Conservation (phyloP, 2,113 vertebrate genomes). For the Cisticola juncidis region DNA sequence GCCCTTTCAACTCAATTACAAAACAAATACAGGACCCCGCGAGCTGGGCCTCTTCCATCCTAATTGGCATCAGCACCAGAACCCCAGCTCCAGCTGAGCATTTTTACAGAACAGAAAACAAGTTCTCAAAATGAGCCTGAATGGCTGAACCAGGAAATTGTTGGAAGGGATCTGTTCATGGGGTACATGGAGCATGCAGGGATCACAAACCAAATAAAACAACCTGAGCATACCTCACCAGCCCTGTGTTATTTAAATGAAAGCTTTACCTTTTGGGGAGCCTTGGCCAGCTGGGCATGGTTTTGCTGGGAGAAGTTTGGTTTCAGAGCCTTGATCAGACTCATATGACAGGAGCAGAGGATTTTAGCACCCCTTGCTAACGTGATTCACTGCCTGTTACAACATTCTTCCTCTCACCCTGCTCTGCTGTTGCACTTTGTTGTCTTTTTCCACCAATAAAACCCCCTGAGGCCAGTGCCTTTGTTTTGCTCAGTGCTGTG, state of each 20-base stretch:
- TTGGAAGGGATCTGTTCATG: constrained; percentile 13
- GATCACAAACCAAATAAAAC: constrained; percentile 32
- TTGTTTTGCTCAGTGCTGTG: constrained; percentile 25
- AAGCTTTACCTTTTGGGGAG: neutral
- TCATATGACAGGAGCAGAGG: constrained; percentile 42
- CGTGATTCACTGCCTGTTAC: constrained; percentile 51
- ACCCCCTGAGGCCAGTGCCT: neutral
- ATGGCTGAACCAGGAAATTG: constrained; percentile 34
- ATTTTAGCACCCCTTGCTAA: constrained; percentile 37
- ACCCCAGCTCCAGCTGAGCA: constrained; percentile 51
- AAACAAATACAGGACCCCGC: constrained; percentile 50
- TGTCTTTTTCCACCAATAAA: neutral
- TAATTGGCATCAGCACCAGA: constrained; percentile 65
- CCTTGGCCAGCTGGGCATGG: neutral
- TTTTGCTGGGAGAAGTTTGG: constrained; percentile 26
- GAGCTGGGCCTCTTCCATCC: constrained; percentile 54
- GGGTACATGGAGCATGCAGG: neutral
- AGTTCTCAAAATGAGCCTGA: constrained; percentile 7
- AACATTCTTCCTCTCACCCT: constrained; percentile 5
- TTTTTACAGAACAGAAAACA: constrained; percentile 55
- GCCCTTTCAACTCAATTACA: constrained; percentile 59
- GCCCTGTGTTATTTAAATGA: neutral
- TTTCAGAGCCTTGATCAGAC: constrained; percentile 45
- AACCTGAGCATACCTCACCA: neutral
- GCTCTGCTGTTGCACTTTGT: constrained; percentile 4